These are phyloP conservation scores for Danio tinwini DNA, from an alignment of 2,797 vertebrate species.

Conservation along the genomic window DNA sequence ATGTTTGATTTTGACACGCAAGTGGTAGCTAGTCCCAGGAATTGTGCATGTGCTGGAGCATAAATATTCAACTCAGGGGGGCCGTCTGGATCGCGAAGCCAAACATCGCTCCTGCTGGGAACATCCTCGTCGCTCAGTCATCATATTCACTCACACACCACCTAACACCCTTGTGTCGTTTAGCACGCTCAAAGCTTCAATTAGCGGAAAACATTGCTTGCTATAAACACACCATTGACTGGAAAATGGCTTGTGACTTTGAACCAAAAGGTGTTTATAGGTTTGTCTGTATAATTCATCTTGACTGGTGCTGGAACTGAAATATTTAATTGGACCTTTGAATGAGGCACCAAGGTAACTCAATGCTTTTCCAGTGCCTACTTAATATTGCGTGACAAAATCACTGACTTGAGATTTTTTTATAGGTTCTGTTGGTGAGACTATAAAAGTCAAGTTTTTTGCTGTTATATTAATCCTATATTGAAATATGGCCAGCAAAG, in stretches of 20 bases:
- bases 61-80: conserved; percentile 60
- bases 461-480: background rate
- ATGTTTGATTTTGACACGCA: conserved; percentile 57
- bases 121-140: conserved; percentile 58
- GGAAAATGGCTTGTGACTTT: conserved; percentile 54
- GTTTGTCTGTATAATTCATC: conserved; percentile 45
- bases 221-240: conserved; percentile 44
- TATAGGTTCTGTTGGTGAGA: conserved; percentile 46
- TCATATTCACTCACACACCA: conserved; percentile 57
- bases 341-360: conserved; percentile 46
- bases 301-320: conserved; percentile 35
- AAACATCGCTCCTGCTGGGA: conserved; percentile 58
- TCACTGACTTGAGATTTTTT: conserved; percentile 5
- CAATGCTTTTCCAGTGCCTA: conserved; percentile 16
- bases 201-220: conserved; percentile 32
- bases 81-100: conserved; percentile 59
- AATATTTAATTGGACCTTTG: conserved; percentile 38
- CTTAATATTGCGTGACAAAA: conserved; percentile 18
- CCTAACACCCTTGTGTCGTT: conserved; percentile 46
- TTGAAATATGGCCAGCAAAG: background rate
- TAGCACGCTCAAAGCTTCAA: conserved; percentile 53
- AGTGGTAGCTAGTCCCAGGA: conserved; percentile 45
- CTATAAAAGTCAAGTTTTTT: background rate
- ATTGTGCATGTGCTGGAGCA: conserved; percentile 56
- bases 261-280: conserved; percentile 53